A percentile compares a stretch with the other conserved stretches of the same genome.
Evolutionary conservation across 2,797 vertebrate genomes (phyloP).

Genomic region (Hylomyscus alleni): DNA sequence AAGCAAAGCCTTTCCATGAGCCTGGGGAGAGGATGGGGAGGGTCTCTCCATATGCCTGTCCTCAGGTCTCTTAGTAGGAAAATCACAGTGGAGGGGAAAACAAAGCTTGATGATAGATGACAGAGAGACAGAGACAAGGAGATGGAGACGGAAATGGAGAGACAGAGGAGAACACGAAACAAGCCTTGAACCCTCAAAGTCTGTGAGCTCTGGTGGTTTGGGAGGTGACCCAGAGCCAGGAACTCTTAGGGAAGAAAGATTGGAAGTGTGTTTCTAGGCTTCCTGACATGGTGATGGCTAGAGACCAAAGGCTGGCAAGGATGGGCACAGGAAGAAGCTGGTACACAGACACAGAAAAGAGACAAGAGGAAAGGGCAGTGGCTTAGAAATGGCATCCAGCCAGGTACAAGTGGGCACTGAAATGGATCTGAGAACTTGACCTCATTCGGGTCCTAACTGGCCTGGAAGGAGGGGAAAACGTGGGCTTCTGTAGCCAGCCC

Average conservation of each 20-base stretch:
- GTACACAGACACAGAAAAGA: background rate
- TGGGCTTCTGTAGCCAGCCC: background rate
- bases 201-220: background rate
- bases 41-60: background rate
- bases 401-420: background rate
- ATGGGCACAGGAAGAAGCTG: background rate
- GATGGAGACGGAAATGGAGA: background rate
- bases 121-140: background rate
- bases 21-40: background rate
- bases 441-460: background rate
- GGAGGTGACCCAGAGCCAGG: background rate
- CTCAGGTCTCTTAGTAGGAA: background rate
- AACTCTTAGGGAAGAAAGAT: background rate
- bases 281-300: background rate
- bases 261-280: background rate
- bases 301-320: background rate
- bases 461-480: background rate
- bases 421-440: background rate
- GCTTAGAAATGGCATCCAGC: background rate
- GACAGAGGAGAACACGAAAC: too few species aligned
- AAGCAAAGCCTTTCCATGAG: constrained; percentile 71
- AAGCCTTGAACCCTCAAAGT: background rate
- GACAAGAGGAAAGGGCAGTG: background rate
- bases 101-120: background rate
- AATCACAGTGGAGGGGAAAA: background rate